phyloP scores from a whole-genome alignment of 2,113 vertebrate genomes.

The Egretta garzetta region DNA sequence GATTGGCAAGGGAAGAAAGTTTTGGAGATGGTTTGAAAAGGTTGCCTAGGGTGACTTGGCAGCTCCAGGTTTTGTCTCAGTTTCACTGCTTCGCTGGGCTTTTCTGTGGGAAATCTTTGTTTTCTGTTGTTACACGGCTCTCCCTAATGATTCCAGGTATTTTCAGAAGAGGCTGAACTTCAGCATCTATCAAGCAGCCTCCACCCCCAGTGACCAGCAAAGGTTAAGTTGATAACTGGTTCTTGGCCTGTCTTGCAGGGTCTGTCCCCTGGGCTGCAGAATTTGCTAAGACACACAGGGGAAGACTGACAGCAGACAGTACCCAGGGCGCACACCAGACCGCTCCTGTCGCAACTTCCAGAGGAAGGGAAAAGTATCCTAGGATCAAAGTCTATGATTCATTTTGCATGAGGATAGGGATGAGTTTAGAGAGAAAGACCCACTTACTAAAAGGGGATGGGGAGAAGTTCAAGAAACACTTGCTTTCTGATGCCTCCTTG shows the following conservation, averaged over 20 bases:
- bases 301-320: neutral
- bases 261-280: neutral
- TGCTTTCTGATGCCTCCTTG: neutral
- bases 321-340: rapidly evolving
- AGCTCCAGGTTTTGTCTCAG: conserved; percentile 16
- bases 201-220: neutral
- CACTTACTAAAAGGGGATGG: neutral
- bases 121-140: neutral
- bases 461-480: neutral
- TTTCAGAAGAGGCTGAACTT: neutral
- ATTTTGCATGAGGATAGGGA: neutral
- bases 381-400: neutral
- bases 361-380: neutral
- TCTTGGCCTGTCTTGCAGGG: neutral
- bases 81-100: neutral
- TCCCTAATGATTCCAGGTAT: neutral
- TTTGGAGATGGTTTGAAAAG: neutral
- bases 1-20: conserved; percentile 57
- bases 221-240: neutral
- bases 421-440: neutral
- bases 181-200: neutral
- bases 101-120: neutral
- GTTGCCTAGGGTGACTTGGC: conserved; percentile 60
- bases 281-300: neutral
- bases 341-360: neutral